Conservation (phyloP, 2,113 vertebrate species). For the Dromiciops gliroides region DNA sequence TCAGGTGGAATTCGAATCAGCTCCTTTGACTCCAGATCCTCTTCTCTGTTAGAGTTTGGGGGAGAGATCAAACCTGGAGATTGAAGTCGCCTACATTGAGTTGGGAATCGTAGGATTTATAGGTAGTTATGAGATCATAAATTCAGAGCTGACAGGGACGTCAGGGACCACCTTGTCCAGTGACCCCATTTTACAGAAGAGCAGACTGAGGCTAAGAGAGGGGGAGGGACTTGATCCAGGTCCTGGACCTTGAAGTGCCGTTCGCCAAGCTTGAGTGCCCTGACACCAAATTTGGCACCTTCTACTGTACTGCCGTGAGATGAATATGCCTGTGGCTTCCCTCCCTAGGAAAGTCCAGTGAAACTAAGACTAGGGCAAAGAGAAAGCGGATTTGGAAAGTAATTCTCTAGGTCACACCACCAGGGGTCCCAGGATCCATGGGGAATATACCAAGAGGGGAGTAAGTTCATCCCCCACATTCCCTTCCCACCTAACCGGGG, state of each 20-base stretch:
- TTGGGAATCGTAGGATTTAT: not conserved
- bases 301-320: not conserved
- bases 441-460: not conserved
- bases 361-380: not conserved
- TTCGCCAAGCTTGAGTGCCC: too few relatives aligned
- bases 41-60: not conserved
- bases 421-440: not conserved
- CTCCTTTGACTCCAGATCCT: not conserved
- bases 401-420: too few relatives aligned
- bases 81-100: not conserved
- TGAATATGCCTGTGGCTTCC: too few relatives aligned
- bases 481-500: too few relatives aligned
- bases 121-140: too few relatives aligned
- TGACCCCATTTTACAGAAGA: not conserved
- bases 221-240: too few relatives aligned
- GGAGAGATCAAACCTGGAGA: not conserved
- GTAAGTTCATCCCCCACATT: not conserved
- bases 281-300: too few relatives aligned
- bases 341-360: not conserved
- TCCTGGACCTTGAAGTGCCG: not conserved
- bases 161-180: too few relatives aligned
- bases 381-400: too few relatives aligned
- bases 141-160: too few relatives aligned
- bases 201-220: not conserved
- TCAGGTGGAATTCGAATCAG: not conserved